These are phyloP conservation scores for Penaeus japonicus DNA, from an alignment of 1,140 invertebrate species.

Conservation along the genomic window DNA sequence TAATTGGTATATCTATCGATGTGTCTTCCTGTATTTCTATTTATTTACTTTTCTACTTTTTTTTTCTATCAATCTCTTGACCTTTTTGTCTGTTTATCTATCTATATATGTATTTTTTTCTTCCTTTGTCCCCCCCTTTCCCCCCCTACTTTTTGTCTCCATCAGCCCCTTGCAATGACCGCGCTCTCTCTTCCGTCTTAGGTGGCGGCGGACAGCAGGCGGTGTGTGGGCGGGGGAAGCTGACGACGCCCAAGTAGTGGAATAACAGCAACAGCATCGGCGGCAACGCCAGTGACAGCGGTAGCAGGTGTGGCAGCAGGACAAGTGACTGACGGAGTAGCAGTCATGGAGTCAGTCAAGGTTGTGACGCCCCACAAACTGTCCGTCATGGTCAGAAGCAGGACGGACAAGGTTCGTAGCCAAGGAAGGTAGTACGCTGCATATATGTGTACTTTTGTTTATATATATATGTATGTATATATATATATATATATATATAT, in stretches of 20 bases:
- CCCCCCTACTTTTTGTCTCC: background rate
- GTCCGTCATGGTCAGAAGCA: slow-evolving; percentile 20
- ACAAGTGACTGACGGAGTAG: background rate
- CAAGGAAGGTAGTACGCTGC: background rate
- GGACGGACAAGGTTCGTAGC: background rate
- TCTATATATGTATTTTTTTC: background rate
- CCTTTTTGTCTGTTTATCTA: no score
- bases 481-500: no score
- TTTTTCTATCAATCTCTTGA: no score
- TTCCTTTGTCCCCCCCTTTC: background rate
- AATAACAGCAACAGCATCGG: no score
- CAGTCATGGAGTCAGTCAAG: slow-evolving; percentile 36
- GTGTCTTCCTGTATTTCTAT: background rate
- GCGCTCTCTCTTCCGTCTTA: background rate
- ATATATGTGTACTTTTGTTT: no score
- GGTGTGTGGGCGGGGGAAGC: slow-evolving; percentile 34
- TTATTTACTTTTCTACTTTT: background rate
- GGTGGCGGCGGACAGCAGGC: slow-evolving; percentile 36
- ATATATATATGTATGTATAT: no score
- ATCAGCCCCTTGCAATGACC: background rate
- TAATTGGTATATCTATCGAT: background rate
- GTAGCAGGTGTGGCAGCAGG: background rate
- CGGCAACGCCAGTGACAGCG: background rate
- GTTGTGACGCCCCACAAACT: slow-evolving; percentile 39
- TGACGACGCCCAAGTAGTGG: slow-evolving; percentile 20